phyloP scores from a whole-genome alignment of 2,797 vertebrate species.

The Lagodon rhomboides region DNA sequence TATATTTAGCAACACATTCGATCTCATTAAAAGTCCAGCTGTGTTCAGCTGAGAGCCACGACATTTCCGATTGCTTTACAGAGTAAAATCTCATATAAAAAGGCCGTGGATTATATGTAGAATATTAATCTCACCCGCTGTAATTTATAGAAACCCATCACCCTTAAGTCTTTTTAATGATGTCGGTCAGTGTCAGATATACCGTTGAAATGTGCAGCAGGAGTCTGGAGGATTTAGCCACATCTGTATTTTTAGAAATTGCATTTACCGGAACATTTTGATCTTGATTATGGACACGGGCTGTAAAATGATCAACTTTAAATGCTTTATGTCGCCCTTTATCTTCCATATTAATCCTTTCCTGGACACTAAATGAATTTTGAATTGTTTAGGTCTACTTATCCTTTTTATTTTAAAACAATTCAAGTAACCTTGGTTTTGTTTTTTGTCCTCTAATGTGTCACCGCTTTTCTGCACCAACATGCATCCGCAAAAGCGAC shows the following conservation, averaged over 20 bases:
- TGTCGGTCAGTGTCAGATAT: constrained; percentile 25
- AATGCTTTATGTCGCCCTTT: not conserved
- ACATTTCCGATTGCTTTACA: constrained; percentile 38
- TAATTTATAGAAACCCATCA: constrained; percentile 54
- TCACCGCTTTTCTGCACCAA: not conserved
- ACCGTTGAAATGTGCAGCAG: constrained; percentile 6
- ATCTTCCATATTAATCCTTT: not conserved
- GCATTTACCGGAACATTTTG: not conserved
- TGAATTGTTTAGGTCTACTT: not conserved
- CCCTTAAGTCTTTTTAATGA: constrained; percentile 24
- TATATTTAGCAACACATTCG: constrained; percentile 56
- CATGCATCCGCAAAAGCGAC: not conserved
- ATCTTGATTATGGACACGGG: not conserved
- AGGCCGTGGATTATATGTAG: constrained; percentile 54
- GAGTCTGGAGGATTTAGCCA: not conserved
- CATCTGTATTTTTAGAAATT: not conserved
- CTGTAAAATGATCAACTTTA: not conserved
- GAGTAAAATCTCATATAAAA: constrained; percentile 52
- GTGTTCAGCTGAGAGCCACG: constrained; percentile 33
- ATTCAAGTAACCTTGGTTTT: not conserved
- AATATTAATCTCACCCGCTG: constrained; percentile 54
- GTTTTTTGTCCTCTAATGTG: not conserved
- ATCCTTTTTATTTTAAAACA: not conserved
- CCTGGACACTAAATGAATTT: not conserved
- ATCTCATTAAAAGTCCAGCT: constrained; percentile 59